A percentile compares a stretch with the other conserved stretches of the same genome.
phyloP scores from a whole-genome alignment of 2,888 invertebrate genomes.

The Drosophila macrothrix region DNA sequence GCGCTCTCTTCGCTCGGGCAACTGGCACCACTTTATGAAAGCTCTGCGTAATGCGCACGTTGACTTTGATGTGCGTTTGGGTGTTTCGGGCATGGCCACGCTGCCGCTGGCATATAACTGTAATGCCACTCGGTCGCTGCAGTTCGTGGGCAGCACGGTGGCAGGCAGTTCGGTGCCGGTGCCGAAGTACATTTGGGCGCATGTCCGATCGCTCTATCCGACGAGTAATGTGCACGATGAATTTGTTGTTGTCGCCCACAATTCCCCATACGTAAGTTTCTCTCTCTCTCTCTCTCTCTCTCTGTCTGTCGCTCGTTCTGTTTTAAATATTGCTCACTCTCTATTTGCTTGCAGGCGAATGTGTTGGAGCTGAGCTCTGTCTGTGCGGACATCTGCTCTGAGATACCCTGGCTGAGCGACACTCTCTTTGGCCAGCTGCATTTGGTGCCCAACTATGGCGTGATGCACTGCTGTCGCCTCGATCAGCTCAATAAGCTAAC shows the following conservation, averaged over 20 bases:
- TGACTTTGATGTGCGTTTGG: conserved; percentile 45
- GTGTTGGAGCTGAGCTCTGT: conserved; percentile 30
- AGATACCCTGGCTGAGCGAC: conserved; percentile 51
- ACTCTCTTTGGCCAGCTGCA: conserved; percentile 45
- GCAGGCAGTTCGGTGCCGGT: conserved; percentile 17
- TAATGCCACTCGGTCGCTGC: conserved; percentile 14
- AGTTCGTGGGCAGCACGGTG: conserved; percentile 2
- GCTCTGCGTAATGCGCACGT: conserved; percentile 26
- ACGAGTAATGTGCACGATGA: conserved; percentile 21
- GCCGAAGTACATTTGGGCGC: conserved; percentile 53
- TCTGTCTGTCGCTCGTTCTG: neutral
- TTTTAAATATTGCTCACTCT: neutral
- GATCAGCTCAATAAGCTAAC: conserved; percentile 35
- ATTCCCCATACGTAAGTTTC: conserved; percentile 54
- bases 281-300: neutral
- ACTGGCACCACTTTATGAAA: conserved; percentile 41
- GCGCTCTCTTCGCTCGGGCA: conserved; percentile 35
- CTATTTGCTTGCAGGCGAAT: conserved; percentile 18
- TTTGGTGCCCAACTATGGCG: conserved; percentile 43
- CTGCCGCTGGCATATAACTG: conserved; percentile 21
- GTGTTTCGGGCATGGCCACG: conserved; percentile 46
- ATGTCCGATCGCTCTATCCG: conserved; percentile 28
- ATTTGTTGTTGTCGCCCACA: conserved; percentile 54
- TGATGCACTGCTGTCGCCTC: conserved; percentile 48
- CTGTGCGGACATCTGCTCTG: conserved; percentile 41